A percentile compares a stretch with the other conserved stretches of the same genome.
phyloP scores from a whole-genome alignment of 2,888 invertebrate species.

The Latrodectus elegans region DNA sequence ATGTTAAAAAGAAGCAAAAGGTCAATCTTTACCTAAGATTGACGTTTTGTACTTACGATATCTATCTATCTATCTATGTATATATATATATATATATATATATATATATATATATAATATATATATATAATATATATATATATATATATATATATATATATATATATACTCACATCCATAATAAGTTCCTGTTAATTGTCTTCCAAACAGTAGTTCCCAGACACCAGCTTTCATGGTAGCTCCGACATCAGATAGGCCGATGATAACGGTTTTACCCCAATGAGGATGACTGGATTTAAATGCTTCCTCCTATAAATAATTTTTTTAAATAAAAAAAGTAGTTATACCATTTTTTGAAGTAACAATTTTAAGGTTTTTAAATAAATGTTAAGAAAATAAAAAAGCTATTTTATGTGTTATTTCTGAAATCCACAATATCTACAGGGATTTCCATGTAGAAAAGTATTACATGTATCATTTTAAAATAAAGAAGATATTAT shows the following conservation, averaged over 20 bases:
- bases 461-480: too few species aligned
- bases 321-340: not conserved
- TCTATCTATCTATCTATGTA: too few species aligned
- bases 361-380: not conserved
- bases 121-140: too few species aligned
- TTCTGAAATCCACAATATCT: too few species aligned
- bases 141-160: too few species aligned
- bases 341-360: not conserved
- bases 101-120: too few species aligned
- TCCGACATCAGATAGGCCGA: constrained; percentile 28
- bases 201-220: constrained; percentile 41
- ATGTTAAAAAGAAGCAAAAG: too few species aligned
- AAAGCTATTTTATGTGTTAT: not conserved
- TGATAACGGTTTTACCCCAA: constrained; percentile 50
- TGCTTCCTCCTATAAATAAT: constrained; percentile 34
- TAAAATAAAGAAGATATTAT: too few species aligned
- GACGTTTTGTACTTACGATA: too few species aligned
- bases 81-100: too few species aligned
- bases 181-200: constrained; percentile 26
- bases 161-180: constrained; percentile 39
- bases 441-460: too few species aligned
- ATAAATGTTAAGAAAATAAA: not conserved
- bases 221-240: constrained; percentile 29
- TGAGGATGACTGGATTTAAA: constrained; percentile 43
- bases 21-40: too few species aligned